Conservation (phyloP, 2,797 vertebrate species). For the Diglossa cyanea region DNA sequence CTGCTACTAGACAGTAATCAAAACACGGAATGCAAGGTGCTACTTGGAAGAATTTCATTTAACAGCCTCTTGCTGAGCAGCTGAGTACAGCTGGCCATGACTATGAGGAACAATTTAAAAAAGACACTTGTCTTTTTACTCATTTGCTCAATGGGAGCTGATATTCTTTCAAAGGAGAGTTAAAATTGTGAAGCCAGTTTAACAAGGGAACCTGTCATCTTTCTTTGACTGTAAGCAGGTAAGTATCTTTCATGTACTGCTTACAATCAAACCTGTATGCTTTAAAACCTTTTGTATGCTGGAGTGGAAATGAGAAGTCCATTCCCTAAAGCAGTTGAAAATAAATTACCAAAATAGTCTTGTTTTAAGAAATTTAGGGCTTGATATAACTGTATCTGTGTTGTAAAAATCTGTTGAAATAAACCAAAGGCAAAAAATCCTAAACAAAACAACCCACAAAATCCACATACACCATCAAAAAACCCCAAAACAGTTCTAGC, state of each 20-base stretch:
- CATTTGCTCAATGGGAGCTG: not conserved
- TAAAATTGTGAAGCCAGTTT: not conserved
- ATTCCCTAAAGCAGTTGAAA: not conserved
- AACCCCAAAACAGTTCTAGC: rapidly evolving
- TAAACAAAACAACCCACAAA: not conserved
- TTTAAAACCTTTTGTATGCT: not conserved
- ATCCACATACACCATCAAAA: not conserved
- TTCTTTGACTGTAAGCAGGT: not conserved
- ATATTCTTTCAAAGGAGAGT: not conserved
- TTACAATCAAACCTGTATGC: not conserved
- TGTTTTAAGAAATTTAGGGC: not conserved
- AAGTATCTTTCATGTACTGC: not conserved
- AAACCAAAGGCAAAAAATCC: not conserved
- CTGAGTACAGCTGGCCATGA: not conserved
- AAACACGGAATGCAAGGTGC: not conserved
- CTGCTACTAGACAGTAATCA: not conserved
- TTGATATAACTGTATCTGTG: not conserved
- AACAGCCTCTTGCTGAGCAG: not conserved
- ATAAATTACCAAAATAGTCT: not conserved
- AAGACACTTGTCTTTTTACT: not conserved
- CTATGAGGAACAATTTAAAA: not conserved
- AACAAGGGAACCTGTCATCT: not conserved
- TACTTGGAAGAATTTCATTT: not conserved
- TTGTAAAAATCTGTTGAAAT: not conserved
- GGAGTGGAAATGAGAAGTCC: not conserved